Evolutionary conservation across 1,140 invertebrate genomes (phyloP), one percentile per base, ranked within the genome.

Genomic region (Drosophila nebulosa): DNA sequence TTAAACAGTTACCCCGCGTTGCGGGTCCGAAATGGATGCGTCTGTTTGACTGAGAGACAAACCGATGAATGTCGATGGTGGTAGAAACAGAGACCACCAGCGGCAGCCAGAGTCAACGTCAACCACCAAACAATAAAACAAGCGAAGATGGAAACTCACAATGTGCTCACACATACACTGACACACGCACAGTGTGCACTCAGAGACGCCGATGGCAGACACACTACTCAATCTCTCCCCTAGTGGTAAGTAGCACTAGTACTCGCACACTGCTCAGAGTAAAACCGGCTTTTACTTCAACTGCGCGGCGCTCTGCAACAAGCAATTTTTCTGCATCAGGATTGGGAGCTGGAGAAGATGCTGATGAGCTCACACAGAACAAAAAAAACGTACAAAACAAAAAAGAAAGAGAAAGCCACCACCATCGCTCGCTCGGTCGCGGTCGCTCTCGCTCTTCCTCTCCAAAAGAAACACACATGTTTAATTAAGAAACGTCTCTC

Each of bases 241-340:
- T 56, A 39, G 3, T 32, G 2, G 30, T 32, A 24, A 3, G 24
- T 52, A 27, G 9, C 51, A 46, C 39, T 10, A 36, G 27, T 59
- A 70, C 77, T 64, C 73, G 80, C 65, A 74, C 74, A 56, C 22
- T 18, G 63, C 51, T 53, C 69, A 27, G 27, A 55, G 52, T 16
- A 6, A 60, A 88, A 79, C 83, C 83, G 83, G 83, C 83, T 88
- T 88, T 86, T 75, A 67, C 64, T 72, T 88, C 27, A 55, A 32
- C 52, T 89, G 79, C 84, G 78, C 83, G 84, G 74, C 81, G 83
- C 83, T 85, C 83, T 80, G 63, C 71, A 79, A 62, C 66, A 57
- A 42, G 66, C 24, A 53, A 27, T 7, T 36, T 58, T 61, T 74
- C 71, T 79, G 78, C 79, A 78, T 46, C 79, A 81, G 79, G 79